Evolutionary conservation across 2,888 invertebrate species (phyloP).

Genomic region (Pterobdella sp.): DNA sequence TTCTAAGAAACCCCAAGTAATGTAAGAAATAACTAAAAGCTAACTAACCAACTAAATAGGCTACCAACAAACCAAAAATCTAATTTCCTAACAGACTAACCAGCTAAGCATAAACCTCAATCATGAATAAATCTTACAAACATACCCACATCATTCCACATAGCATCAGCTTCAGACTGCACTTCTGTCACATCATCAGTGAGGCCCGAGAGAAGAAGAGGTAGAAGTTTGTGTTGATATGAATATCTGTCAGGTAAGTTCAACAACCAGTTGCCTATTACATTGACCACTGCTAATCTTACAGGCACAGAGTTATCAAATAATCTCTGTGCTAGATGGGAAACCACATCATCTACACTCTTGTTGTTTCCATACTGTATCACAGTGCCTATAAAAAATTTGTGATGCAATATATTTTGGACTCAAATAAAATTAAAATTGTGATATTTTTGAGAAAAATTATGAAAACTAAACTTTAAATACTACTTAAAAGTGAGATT

Average conservation of each 20-base stretch:
- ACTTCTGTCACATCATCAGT: slow-evolving; percentile 70
- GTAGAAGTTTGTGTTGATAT: slow-evolving; percentile 75
- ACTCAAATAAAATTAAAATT: neutral
- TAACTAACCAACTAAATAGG: neutral
- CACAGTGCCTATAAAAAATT: slow-evolving; percentile 51
- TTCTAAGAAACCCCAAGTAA: no score
- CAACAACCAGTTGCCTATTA: slow-evolving; percentile 68
- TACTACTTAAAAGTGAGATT: neutral
- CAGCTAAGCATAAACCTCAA: slow-evolving; percentile 9
- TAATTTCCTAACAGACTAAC: no score
- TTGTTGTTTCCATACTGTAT: slow-evolving; percentile 66
- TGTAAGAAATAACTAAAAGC: no score
- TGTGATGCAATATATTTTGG: neutral
- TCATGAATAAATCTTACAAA: no score
- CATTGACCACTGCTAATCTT: slow-evolving; percentile 64
- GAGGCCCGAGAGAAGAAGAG: slow-evolving; percentile 72
- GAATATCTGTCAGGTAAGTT: slow-evolving; percentile 77
- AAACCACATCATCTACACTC: slow-evolving; percentile 64
- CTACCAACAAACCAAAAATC: neutral
- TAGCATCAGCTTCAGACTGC: slow-evolving; percentile 44
- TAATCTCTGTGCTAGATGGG: slow-evolving; percentile 73
- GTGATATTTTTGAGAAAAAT: neutral
- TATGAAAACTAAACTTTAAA: neutral
- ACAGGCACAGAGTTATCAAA: slow-evolving; percentile 77
- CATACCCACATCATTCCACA: slow-evolving; percentile 51